phyloP scores from a whole-genome alignment of 2,113 vertebrate species.

The Chunga burmeisteri region DNA sequence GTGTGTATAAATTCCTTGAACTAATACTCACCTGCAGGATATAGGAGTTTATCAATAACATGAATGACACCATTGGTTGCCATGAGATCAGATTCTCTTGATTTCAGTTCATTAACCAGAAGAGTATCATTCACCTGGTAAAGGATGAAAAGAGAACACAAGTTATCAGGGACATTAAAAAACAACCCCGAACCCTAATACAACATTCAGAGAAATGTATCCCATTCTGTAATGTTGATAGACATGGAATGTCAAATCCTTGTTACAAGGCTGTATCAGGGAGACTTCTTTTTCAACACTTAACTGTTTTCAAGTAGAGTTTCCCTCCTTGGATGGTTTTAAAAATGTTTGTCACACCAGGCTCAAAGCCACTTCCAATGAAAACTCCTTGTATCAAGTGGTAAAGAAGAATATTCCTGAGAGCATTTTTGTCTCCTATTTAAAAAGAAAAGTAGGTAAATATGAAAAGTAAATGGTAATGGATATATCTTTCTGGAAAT shows the following conservation, averaged over 20 bases:
- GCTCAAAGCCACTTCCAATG: conserved; percentile 91
- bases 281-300: conserved; percentile 51
- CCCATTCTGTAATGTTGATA: not conserved
- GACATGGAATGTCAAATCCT: not conserved
- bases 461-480: not conserved
- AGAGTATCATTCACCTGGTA: conserved; percentile 85
- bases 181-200: not conserved
- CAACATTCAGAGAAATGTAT: not conserved
- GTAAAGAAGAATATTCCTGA: conserved; percentile 91
- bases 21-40: conserved; percentile 83
- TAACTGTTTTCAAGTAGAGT: conserved; percentile 85
- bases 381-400: conserved; percentile 88
- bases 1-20: not conserved
- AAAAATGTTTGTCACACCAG: conserved; percentile 92
- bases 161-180: not conserved
- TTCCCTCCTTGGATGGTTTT: conserved; percentile 91
- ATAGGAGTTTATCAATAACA: conserved; percentile 86
- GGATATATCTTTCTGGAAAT: not conserved
- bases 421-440: conserved; percentile 86
- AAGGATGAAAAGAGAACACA: not conserved
- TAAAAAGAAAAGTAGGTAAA: not conserved
- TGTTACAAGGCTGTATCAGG: not conserved
- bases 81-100: conserved; percentile 88
- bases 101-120: conserved; percentile 83
- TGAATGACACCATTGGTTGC: conserved; percentile 94